Base-by-base conservation (phyloP, 2,888 invertebrate species). In the Clivina fossor region DNA sequence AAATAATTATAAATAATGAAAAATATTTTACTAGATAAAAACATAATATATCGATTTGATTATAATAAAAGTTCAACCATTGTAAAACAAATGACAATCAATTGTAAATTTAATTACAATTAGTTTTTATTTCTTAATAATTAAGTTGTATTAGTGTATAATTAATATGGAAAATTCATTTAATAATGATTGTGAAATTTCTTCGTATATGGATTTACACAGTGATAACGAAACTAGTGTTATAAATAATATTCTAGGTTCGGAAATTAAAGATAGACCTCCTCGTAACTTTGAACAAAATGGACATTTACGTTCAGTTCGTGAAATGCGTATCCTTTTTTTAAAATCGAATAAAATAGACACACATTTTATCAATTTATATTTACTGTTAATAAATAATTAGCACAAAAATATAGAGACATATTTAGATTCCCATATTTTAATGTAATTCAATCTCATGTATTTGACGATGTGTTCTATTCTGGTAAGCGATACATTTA, bases 361-460 rank as follows among this genome's bases (percentile, higher is more conserved):
- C 18, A 37, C 2, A 4, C 35, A 5, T 30, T 44, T 30, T 43
- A n/a, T n/a, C n/a, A n/a, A 33, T 51, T 24, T 26, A 41, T 37
- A 40, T 32, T 43, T 56, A 50, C 60, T 50, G 60, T 65, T 64
- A 64, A 61, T 35, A 37, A 20, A 37, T 33, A 33, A 47, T 72
- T 71, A 82, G 82, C 79, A 68, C 63, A 63, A n/a, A 78, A 77
- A 66, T 83, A 78, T 63, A 71, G 77, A 55, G 64, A 70, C 37
- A 71, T 84, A 49, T 85, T 85, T 67, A 63, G 73, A 11, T 85
- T 82, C 71, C 78, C 78, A 19, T 80, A 77, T 66, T 90, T 90
- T 71, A 90, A 90, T 71, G 66, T 78, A 26, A 81, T 90, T 3
- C 90, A 91, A 67, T 86, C 88, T 1, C 75, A 74, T 61, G 80